Conservation (phyloP, 1,140 invertebrate species). For the Bombus turneri region DNA sequence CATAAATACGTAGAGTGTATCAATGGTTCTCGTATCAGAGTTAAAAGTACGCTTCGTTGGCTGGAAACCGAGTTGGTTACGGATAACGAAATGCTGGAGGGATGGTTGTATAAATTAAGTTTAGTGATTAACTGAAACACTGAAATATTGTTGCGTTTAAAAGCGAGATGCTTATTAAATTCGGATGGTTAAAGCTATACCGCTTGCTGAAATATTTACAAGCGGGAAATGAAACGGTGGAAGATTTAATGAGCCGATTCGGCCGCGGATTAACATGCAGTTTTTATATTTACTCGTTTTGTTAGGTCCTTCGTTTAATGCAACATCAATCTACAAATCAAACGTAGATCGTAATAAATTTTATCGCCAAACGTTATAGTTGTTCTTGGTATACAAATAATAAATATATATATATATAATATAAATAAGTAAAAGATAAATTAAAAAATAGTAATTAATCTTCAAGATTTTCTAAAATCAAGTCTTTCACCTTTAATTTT, state of each 20-base stretch:
- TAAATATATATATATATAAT: too few relatives aligned
- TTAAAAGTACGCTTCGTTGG: not conserved
- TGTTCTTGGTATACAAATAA: too few relatives aligned
- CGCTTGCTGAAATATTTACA: not conserved
- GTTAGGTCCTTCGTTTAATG: too few relatives aligned
- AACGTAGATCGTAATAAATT: not conserved
- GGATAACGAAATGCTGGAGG: not conserved
- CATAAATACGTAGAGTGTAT: not conserved
- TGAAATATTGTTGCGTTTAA: not conserved
- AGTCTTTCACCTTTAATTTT: not conserved
- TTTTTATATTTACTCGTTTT: not conserved
- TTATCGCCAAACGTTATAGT: not conserved
- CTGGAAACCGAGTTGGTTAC: not conserved
- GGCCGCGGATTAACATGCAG: not conserved
- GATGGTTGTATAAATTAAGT: not conserved
- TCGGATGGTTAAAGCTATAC: not conserved
- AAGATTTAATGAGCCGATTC: not conserved
- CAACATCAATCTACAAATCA: not conserved
- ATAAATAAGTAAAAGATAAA: too few relatives aligned
- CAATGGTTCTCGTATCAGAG: not conserved
- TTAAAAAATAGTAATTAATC: too few relatives aligned
- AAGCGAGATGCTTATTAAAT: not conserved
- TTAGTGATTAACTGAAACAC: not conserved
- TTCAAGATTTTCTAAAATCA: not conserved
- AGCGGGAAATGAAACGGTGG: not conserved